Base-by-base conservation (phyloP, 37 sponge, comb jelly and placozoan genomes). In the Agelas oroides region DNA sequence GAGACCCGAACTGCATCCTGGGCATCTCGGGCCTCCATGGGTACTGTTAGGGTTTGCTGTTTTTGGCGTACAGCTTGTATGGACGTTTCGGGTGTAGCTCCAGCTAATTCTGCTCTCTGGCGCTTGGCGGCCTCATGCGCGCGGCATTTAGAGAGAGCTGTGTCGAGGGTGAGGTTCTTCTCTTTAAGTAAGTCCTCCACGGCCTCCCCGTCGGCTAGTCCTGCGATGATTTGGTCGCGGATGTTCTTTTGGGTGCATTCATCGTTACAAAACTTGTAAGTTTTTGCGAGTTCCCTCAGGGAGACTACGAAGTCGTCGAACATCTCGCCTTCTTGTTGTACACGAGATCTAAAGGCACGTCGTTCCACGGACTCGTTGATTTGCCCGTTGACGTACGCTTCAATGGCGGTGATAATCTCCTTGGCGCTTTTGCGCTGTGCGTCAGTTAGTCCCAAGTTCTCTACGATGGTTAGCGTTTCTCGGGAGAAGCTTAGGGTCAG, bases 331-430 rank as follows among this genome's bases (percentile, higher is more conserved):
- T 30, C 60, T 56, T 82, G 82, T 37, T 82, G 72, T 19, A 30
- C 28, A 37, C 38, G 71, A 1, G n/a, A 12, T 27, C 71, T 40
- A 32, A 82, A 71, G 38, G 35, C 25, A 20, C 72, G 20, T 33
- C 82, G 53, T 53, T 82, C 71, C 37, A 82, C 60, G 11, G 82
- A 71, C 27, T 82, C 82, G 33, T 82, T 82, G 37, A 82, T 71
- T 3, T 70, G 82, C 5, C 61, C 82, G 25, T 27, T 16, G 2
- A 65, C 81, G 2, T 67, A 68, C 21, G 24, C 20, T 24, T 46
- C 0, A 8, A 82, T 82, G 25, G 72, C 71, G 0, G 59, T 34
- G 5, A 70, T 62, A 20, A 71, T 82, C 38, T 3, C 60, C 20
- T 0, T 33, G 16, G 34, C 72, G 20, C 32, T 60, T 13, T 72